Conservation (phyloP, 2,888 invertebrate genomes). For the Epirrhoe tristata region DNA sequence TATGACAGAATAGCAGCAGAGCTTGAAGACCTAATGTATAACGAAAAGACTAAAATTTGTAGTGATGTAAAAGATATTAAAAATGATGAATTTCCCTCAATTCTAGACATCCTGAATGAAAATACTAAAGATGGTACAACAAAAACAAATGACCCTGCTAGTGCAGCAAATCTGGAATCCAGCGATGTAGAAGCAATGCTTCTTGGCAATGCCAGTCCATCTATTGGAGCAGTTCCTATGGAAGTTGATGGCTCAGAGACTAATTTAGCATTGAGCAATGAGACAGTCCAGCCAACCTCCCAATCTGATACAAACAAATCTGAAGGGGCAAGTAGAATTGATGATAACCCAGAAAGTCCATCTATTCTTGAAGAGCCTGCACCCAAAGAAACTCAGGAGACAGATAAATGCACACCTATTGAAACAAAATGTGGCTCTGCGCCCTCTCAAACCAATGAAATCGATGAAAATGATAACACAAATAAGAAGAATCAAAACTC, state of each 20-base stretch:
- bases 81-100: constrained; percentile 80
- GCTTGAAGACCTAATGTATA: constrained; percentile 80
- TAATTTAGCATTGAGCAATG: constrained; percentile 54
- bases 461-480: constrained; percentile 45
- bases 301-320: constrained; percentile 9
- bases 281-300: constrained; percentile 40
- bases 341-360: constrained; percentile 70
- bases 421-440: constrained; percentile 8
- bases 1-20: constrained; percentile 83
- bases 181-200: constrained; percentile 82
- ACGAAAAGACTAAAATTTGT: constrained; percentile 64
- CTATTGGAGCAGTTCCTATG: constrained; percentile 56
- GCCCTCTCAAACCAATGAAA: constrained; percentile 38
- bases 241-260: constrained; percentile 65
- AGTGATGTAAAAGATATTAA: constrained; percentile 66
- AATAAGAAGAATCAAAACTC: constrained; percentile 44
- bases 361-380: constrained; percentile 73
- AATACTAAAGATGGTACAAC: constrained; percentile 54
- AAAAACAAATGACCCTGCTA: constrained; percentile 58
- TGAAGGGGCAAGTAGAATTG: constrained; percentile 40
- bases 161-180: constrained; percentile 64
- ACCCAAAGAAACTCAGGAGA: constrained; percentile 32
- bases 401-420: constrained; percentile 27
- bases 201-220: constrained; percentile 63
- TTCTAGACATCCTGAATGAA: constrained; percentile 78